These are phyloP conservation scores for Ochropleura leucogaster DNA, from an alignment of 2,888 invertebrate species.

Conservation along the genomic window DNA sequence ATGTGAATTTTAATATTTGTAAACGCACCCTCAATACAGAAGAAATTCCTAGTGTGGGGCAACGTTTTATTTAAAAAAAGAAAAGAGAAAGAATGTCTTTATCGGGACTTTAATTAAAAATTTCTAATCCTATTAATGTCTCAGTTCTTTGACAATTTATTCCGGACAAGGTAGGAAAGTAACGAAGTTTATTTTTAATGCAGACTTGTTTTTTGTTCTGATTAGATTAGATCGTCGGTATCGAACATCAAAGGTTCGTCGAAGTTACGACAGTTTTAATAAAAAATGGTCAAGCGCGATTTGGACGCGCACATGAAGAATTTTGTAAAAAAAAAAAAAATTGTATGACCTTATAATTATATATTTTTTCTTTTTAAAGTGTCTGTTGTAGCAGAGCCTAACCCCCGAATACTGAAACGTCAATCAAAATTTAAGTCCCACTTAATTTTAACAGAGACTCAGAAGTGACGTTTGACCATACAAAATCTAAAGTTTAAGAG, in stretches of 20 bases:
- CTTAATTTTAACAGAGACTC: too few relatives aligned
- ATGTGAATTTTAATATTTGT: too few relatives aligned
- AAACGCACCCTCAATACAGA: too few relatives aligned
- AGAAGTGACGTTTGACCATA: too few relatives aligned
- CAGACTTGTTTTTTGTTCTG: background rate
- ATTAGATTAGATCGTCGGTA: background rate
- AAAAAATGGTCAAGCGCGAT: background rate
- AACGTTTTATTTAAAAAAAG: too few relatives aligned
- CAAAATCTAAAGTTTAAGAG: too few relatives aligned
- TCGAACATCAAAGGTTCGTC: background rate
- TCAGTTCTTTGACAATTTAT: constrained; percentile 20
- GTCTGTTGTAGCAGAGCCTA: background rate
- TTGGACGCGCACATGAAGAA: background rate
- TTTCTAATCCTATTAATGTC: constrained; percentile 21
- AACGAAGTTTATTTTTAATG: background rate
- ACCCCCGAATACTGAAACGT: too few relatives aligned
- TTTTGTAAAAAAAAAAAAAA: background rate
- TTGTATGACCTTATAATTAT: background rate
- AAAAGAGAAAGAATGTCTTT: too few relatives aligned
- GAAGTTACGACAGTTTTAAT: too few relatives aligned
- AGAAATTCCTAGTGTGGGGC: too few relatives aligned
- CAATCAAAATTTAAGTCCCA: too few relatives aligned
- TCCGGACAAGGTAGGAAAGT: constrained; percentile 14
- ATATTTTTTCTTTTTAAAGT: background rate
- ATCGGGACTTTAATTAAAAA: constrained; percentile 20